These are phyloP conservation scores for Aix galericulata DNA, from an alignment of 2,113 vertebrate genomes.

Conservation along the genomic window DNA sequence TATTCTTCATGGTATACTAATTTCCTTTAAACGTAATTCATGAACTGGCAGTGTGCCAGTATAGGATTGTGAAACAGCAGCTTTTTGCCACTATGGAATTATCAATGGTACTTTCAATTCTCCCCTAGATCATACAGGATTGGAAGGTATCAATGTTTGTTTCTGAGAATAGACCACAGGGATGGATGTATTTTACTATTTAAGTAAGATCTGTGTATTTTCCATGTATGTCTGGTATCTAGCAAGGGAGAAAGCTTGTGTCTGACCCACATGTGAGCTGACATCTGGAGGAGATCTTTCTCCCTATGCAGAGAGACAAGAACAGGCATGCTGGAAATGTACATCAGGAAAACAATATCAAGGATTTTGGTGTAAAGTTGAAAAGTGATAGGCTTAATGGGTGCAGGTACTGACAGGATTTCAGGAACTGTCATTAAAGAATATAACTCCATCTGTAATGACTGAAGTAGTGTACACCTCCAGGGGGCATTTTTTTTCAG, in stretches of 20 bases:
- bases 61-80: background rate
- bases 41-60: background rate
- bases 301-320: background rate
- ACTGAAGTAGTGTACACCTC: background rate
- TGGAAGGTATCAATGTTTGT: background rate
- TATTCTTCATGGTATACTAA: background rate
- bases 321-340: conserved; percentile 31
- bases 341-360: conserved; percentile 34
- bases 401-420: conserved; percentile 58
- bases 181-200: background rate
- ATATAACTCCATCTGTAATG: conserved; percentile 1
- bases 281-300: background rate
- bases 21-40: background rate
- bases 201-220: background rate
- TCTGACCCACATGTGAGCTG: background rate
- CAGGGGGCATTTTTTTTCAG: conserved; percentile 29
- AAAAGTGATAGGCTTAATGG: conserved; percentile 63
- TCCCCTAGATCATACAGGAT: background rate
- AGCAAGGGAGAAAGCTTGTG: background rate
- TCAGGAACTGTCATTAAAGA: conserved; percentile 17
- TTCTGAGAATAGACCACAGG: background rate
- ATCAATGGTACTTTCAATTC: background rate
- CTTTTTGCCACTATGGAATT: conserved; percentile 5
- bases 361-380: conserved; percentile 56
- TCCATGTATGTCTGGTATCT: background rate